phyloP scores from a whole-genome alignment of 2,797 vertebrate genomes.

The Anabacerthia variegaticeps region DNA sequence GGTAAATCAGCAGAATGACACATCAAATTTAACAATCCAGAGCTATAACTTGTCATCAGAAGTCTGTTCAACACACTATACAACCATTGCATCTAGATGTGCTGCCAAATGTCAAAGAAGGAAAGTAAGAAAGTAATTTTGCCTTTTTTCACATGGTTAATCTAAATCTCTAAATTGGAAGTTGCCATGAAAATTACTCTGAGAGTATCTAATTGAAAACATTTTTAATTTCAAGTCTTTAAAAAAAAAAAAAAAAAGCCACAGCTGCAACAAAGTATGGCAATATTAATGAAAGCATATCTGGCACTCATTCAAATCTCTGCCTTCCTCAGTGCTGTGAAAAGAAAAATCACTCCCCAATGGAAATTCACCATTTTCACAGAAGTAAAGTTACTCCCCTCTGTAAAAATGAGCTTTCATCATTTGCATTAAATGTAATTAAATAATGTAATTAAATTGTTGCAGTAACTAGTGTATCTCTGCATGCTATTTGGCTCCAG shows the following conservation, averaged over 20 bases:
- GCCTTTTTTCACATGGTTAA: conserved; percentile 19
- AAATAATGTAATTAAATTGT: conserved; percentile 46
- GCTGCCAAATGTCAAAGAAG: conserved; percentile 14
- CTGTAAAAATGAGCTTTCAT: conserved; percentile 15
- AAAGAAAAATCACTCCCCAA: conserved; percentile 20
- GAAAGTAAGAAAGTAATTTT: conserved; percentile 28
- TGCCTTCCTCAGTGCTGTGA: neutral
- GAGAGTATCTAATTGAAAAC: conserved; percentile 47
- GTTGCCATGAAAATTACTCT: conserved; percentile 29
- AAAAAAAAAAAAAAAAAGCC: neutral
- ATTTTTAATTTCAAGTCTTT: conserved; percentile 41
- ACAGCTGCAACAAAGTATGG: conserved; percentile 36
- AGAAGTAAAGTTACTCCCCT: conserved; percentile 17
- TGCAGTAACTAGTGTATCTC: conserved; percentile 25
- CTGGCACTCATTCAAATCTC: conserved; percentile 45
- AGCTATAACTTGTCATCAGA: conserved; percentile 6
- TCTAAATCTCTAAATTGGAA: conserved; percentile 36
- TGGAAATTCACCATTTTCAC: conserved; percentile 43
- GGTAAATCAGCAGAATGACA: neutral
- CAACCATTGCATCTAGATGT: neutral
- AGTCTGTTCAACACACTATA: neutral
- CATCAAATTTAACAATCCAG: neutral
- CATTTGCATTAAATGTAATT: conserved; percentile 52
- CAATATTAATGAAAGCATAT: conserved; percentile 58
- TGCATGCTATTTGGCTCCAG: conserved; percentile 7